Base-by-base conservation (phyloP, 2,113 vertebrate genomes). In the Machaerirhynchus nigripectus region DNA sequence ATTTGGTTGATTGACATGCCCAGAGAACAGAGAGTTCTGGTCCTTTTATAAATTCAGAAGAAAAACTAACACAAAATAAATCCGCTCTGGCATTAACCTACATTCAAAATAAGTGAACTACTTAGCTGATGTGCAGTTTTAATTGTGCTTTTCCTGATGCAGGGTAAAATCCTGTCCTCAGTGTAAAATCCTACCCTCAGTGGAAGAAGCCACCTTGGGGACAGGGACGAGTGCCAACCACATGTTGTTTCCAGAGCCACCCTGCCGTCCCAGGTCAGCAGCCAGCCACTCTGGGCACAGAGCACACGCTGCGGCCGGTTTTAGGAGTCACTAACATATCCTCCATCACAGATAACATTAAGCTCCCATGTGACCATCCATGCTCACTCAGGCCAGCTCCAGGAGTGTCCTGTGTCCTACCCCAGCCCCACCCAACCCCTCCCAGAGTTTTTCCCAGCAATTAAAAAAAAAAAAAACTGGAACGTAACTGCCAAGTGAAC, bases 381-480 rank as follows among this genome's bases (percentile, higher is more conserved):
- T 6, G 19, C 33, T 55, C 44, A 3, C 26, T 50, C 50, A 18
- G 63, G 35, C 31, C 65, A 68, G 31, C 18, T 35, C 35, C 64
- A 73, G 87, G 46, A 61, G 37, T 0, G 7, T 33, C 31, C 39
- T 19, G 13, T 13, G 27, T 46, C 39, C 49, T 9, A 31, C 13
- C 15, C 28, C 37, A 27, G 27, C 21, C 11, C 46, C 30, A 37
- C 52, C 39, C 67, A 46, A 7, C 3, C 11, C 11, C 20, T 63
- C 37, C 40, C 30, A 16, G 14, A 2, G 1, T 30, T 75, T 56
- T 37, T 56, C 30, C 26, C 52, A 52, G 76, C 9, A 13, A 23
- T 3, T 9, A 27, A 33, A 15, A 10, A n/a, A 2, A 3, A 10
- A n/a, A 2, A 3, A 4, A 56, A 2, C 22, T n/a, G 16, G 70